Evolutionary conservation across 2,888 invertebrate genomes (phyloP).

Genomic region (Polyommatus iphigenia): DNA sequence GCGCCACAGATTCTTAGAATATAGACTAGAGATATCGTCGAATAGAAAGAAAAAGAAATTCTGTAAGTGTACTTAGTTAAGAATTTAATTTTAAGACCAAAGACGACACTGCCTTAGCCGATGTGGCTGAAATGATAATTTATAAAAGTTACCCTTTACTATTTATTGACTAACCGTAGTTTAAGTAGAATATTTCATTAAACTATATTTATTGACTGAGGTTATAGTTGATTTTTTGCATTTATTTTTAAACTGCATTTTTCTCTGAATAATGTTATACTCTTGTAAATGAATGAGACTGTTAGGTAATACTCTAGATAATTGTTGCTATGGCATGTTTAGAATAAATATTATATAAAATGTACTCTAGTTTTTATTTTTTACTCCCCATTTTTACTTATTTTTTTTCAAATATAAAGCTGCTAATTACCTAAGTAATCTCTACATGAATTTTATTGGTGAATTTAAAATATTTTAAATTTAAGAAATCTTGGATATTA

Average conservation of each 20-base stretch:
- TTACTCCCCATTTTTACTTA: constrained; percentile 31
- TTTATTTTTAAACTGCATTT: constrained; percentile 71
- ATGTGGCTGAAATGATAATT: constrained; percentile 62
- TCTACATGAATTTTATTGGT: not conserved
- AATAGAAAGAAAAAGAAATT: constrained; percentile 71
- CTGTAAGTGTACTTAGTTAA: constrained; percentile 40
- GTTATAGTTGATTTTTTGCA: constrained; percentile 53
- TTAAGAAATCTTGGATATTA: no score
- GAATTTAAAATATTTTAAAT: no score
- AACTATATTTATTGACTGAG: constrained; percentile 41
- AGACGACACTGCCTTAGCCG: constrained; percentile 71
- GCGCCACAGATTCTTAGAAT: constrained; percentile 66
- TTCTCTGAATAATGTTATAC: constrained; percentile 67
- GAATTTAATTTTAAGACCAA: constrained; percentile 70
- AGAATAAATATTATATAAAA: constrained; percentile 64
- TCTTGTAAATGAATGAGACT: constrained; percentile 78
- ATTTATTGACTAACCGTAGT: constrained; percentile 70
- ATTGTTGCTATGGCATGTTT: constrained; percentile 63
- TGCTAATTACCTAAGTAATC: no score
- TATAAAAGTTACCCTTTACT: constrained; percentile 77
- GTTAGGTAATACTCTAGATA: constrained; percentile 76
- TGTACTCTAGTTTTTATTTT: constrained; percentile 46
- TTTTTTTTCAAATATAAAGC: no score
- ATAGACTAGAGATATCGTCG: constrained; percentile 66
- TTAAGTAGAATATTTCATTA: constrained; percentile 53